Base-by-base conservation (phyloP, 2,888 invertebrate species). In the Tromatobia lineatoria region DNA sequence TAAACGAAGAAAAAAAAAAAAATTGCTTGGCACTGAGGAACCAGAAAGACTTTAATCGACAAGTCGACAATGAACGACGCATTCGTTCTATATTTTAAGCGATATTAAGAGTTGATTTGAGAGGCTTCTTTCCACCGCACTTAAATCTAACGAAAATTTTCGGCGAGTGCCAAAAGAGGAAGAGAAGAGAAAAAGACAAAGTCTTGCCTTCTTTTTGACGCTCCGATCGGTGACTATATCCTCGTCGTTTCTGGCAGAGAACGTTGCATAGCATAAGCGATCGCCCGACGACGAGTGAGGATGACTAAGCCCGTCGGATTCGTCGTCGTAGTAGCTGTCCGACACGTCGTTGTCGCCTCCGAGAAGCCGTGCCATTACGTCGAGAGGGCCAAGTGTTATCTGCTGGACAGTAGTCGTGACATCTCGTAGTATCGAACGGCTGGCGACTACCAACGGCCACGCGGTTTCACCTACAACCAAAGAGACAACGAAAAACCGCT, bases 251-350 rank as follows among this genome's bases (percentile, higher is more conserved):
- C 52, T 45, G 67, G 52, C 52, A 69, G 38, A 59, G 45, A 38
- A 15, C 25, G 15, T 34, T 52, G 69, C 61, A 57, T 64, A 67
- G 13, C 70, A 71, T 64, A 79, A 66, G 69, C 78, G 57, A 84
- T 70, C 74, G 52, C 2, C 64, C 61, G 61, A 61, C 84, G 70
- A 83, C 83, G 76, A 81, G 81, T 23, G 81, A 84, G 84, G 66
- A 84, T 84, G 84, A 84, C 78, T 84, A 84, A 84, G 81, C 84
- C 75, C 78, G 57, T 84, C 74, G 79, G 78, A 71, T 79, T 79
- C 80, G 80, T 83, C 77, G 67, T 73, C 69, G 79, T 73, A 52
- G 80, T 81, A 54, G 77, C 77, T 29, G 80, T 69, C 81, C 64
- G 77, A 74, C 80, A 64, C 84, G 80, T 84, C 81, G 83, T 84